Conservation (phyloP, 2,888 invertebrate species). For the Drosophila quinaria region DNA sequence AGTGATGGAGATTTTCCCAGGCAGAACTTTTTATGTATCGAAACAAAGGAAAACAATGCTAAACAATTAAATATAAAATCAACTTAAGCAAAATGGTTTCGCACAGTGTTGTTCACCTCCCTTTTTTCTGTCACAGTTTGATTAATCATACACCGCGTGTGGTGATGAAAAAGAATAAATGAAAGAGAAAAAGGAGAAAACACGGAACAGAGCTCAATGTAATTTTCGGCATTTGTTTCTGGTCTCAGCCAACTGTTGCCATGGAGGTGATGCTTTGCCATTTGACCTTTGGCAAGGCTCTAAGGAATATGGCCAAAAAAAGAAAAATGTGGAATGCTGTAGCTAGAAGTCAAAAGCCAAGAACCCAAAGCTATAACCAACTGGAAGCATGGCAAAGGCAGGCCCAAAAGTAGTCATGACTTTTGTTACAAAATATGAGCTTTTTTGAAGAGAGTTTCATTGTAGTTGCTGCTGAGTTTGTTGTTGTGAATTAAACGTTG, state of each 20-base stretch:
- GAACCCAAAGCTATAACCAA: neutral
- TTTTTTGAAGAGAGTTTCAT: neutral
- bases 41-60: neutral
- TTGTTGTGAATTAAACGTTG: constrained; percentile 41
- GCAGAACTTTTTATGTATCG: neutral
- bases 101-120: neutral
- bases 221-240: constrained; percentile 13
- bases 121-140: constrained; percentile 18
- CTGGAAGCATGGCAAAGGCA: constrained; percentile 49
- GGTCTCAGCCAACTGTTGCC: constrained; percentile 42
- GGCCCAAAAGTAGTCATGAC: constrained; percentile 12
- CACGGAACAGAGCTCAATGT: constrained; percentile 18
- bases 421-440: constrained; percentile 25
- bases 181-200: neutral
- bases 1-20: too few species aligned
- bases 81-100: constrained; percentile 26
- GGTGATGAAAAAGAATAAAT: constrained; percentile 9
- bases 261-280: constrained; percentile 27
- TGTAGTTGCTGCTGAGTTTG: neutral
- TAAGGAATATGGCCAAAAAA: constrained; percentile 1
- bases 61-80: constrained; percentile 54
- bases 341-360: constrained; percentile 20
- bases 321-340: constrained; percentile 34
- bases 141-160: constrained; percentile 64
- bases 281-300: constrained; percentile 17